Evolutionary conservation across 1,140 invertebrate genomes (phyloP), one percentile per base, ranked within the genome.

Genomic region (Hycleus cichorii): DNA sequence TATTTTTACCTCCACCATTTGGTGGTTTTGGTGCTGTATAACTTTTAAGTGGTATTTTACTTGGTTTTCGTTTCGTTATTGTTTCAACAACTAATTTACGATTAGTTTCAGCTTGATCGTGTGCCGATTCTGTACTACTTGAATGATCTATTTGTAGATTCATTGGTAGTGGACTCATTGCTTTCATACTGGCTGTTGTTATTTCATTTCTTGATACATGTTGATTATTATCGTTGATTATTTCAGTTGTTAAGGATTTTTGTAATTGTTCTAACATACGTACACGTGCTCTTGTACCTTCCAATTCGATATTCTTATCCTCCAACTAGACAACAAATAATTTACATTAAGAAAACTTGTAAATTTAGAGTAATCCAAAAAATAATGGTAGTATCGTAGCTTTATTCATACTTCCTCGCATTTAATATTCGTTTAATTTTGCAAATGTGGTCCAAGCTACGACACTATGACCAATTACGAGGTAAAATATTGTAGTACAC

Each of bases 281-380:
- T 10, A 90, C 78, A 46, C 84, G 79, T 0, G 88, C 88, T 58
- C 82, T 77, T 2, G 88, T 90, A 4, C 88, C 88, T 73, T 91
- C 88, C 60, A 91, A 65, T 69, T 92, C 88, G 58, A 91, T 90
- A 59, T 82, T 88, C 65, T 86, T 83, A 71, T 91, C 87, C 69
- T 89, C 87, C 63, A 91, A 71, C 87, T 90, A 75, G 49, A 62
- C 58, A 57, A 11, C 18, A 18, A 18, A 18, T 18, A 18, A 18
- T 18, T 18, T 18, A 18, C 1, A 18, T 18, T 18, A 18, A 1
- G 1, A 18, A 18, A 18, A 18, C 18, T 18, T 18, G 2, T 18
- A 18, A 18, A 18, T 18, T 18, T 18, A 18, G 1, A 18, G 1
- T 18, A 18, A 18, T 18, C 18, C 18, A 18, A 18, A 18, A 18